Evolutionary conservation across 2,113 vertebrate genomes (phyloP).

Genomic region (Heteronetta atricapilla): DNA sequence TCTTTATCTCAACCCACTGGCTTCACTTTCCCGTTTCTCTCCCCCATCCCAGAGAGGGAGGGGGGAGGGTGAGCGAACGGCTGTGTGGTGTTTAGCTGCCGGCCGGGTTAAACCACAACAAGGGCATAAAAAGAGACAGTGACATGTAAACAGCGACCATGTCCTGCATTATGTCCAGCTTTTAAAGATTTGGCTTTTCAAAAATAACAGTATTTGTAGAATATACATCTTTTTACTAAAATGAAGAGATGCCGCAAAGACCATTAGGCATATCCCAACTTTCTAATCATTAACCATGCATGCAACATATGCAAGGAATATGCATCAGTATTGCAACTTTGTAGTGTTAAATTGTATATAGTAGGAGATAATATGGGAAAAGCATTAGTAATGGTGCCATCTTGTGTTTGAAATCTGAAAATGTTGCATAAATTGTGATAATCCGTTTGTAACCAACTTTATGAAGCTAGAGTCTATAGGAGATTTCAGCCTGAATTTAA

Average conservation of each 20-base stretch:
- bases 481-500: not conserved
- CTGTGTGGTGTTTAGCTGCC: too few species aligned
- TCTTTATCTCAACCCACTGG: too few species aligned
- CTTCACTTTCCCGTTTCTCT: too few species aligned
- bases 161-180: too few species aligned
- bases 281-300: not conserved
- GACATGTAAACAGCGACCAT: too few species aligned
- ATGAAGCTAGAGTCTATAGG: not conserved
- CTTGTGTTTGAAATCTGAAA: slow-evolving; percentile 73
- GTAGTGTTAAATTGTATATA: not conserved
- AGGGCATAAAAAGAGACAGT: too few species aligned
- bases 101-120: too few species aligned
- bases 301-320: not conserved
- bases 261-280: not conserved
- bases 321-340: not conserved
- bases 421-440: not conserved
- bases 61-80: too few species aligned
- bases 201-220: not conserved
- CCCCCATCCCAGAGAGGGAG: too few species aligned
- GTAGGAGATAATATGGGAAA: not conserved
- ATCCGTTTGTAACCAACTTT: not conserved
- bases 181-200: not conserved
- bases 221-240: rapidly evolving
- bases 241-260: not conserved
- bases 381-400: slow-evolving; percentile 76